phyloP scores from a whole-genome alignment of 2,797 vertebrate genomes.

The Sarcophilus harrisii region DNA sequence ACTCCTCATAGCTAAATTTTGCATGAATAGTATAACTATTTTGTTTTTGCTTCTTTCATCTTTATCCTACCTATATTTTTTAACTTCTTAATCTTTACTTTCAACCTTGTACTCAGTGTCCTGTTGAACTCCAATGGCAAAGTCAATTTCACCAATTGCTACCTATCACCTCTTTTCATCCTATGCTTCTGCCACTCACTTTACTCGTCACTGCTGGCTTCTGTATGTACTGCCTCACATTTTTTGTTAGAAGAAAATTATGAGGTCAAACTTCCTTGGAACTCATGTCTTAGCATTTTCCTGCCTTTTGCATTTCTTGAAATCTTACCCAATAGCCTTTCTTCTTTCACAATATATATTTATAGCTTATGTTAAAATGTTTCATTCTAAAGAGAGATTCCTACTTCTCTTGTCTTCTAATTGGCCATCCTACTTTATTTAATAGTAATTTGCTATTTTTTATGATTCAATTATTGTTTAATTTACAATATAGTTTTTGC shows the following conservation, averaged over 20 bases:
- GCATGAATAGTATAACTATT: not conserved
- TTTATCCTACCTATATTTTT: slow-evolving; percentile 20
- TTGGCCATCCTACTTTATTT: not conserved
- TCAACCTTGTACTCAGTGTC: not conserved
- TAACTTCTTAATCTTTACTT: slow-evolving; percentile 39
- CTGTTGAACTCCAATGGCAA: not conserved
- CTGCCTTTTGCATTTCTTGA: not conserved
- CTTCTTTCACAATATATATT: not conserved
- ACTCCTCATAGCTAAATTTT: slow-evolving; percentile 25
- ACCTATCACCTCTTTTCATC: not conserved
- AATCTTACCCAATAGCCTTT: not conserved
- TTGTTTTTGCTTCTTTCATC: slow-evolving; percentile 18
- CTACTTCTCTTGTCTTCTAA: not conserved
- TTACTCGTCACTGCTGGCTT: not conserved
- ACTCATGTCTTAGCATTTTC: not conserved
- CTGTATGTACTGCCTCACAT: not conserved
- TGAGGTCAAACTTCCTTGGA: not conserved
- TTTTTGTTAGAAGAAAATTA: not conserved
- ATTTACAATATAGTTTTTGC: not conserved
- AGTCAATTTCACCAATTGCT: not conserved
- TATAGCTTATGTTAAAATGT: not conserved
- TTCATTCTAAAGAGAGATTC: not conserved
- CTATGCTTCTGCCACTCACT: not conserved
- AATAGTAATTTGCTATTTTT: not conserved
- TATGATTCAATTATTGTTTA: not conserved